Evolutionary conservation across 2,797 vertebrate species (phyloP).

Genomic region (Geotrypetes seraphini): DNA sequence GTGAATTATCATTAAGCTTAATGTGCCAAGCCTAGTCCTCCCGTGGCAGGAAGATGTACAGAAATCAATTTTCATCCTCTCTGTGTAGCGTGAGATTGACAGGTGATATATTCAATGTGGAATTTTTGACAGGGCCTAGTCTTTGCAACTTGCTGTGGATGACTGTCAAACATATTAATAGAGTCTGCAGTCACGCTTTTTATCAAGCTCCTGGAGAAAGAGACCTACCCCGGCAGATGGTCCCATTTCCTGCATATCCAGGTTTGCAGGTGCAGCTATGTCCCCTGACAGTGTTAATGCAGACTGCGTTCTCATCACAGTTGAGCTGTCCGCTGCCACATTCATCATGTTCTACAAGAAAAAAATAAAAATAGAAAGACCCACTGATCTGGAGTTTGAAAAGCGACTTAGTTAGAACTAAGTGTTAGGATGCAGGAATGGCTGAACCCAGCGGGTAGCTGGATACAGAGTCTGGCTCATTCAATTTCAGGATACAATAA

Average conservation of each 20-base stretch:
- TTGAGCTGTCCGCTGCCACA: conserved; percentile 61
- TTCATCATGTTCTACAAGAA: conserved; percentile 71
- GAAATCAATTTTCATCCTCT: not conserved
- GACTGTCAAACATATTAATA: not conserved
- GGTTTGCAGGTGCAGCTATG: conserved; percentile 91
- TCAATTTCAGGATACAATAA: not conserved
- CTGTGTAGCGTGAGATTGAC: not conserved
- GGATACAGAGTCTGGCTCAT: not conserved
- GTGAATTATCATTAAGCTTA: not conserved
- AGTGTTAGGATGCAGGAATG: not conserved
- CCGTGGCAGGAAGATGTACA: not conserved
- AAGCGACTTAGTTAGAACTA: not conserved
- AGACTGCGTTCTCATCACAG: conserved; percentile 84
- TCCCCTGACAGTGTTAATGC: conserved; percentile 81
- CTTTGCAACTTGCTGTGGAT: not conserved
- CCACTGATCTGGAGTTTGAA: not conserved
- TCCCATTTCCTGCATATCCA: conserved; percentile 83
- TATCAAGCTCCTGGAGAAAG: accelerated
- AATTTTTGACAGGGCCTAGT: not conserved
- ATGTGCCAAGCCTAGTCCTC: not conserved
- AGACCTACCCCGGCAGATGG: conserved; percentile 75
- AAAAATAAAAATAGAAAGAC: not conserved
- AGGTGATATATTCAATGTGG: not conserved
- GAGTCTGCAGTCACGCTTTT: not conserved
- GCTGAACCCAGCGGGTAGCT: not conserved